A percentile compares a stretch with the other conserved stretches of the same genome.
Conservation (phyloP, 2,888 invertebrate species). For the Sarcophaga caerulescens region DNA sequence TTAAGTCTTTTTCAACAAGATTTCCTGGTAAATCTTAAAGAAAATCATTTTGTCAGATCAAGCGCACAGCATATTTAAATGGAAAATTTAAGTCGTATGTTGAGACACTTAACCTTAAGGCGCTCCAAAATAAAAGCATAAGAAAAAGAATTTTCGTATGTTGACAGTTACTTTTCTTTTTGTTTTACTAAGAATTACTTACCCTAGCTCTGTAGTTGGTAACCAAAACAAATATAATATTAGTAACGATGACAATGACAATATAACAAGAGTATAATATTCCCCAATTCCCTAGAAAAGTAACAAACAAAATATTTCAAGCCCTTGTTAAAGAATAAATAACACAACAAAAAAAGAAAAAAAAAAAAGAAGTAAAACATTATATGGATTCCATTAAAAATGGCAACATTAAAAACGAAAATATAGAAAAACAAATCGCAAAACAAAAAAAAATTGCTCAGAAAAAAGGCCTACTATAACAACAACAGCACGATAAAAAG, state of each 20-base stretch:
- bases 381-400: conserved; percentile 7
- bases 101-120: conserved; percentile 22
- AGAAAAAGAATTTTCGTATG: background rate
- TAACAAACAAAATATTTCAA: conserved; percentile 48
- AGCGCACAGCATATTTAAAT: background rate
- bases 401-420: background rate
- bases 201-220: conserved; percentile 2
- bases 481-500: conserved; percentile 27
- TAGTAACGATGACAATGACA: conserved; percentile 54
- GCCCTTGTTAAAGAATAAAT: background rate
- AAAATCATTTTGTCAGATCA: conserved; percentile 2
- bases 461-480: conserved; percentile 37
- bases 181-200: background rate
- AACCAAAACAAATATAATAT: conserved; percentile 28
- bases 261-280: conserved; percentile 54
- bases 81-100: background rate
- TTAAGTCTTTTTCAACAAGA: background rate
- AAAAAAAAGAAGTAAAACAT: conserved; percentile 3
- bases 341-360: background rate
- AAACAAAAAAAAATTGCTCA: conserved; percentile 21
- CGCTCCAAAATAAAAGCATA: no score
- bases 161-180: background rate
- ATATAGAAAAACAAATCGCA: conserved; percentile 3
- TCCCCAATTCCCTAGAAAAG: conserved; percentile 65
- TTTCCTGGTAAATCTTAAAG: conserved; percentile 10